Evolutionary conservation across 2,113 vertebrate species (phyloP), one percentile per base, ranked within the genome.

Genomic region (Osmerus mordax): DNA sequence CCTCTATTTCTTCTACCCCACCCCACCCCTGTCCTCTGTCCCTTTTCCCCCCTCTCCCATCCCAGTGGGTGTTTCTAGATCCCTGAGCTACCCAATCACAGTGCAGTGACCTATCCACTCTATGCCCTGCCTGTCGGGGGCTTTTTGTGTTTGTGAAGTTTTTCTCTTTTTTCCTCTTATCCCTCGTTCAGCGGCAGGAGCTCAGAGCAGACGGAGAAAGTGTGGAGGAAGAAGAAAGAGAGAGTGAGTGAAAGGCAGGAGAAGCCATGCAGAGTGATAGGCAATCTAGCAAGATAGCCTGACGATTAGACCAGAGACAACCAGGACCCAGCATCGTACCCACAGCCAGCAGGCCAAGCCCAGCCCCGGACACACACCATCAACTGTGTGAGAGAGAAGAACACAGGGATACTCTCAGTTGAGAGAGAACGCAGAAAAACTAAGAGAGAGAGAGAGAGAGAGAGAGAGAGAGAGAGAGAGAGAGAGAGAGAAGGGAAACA

Each of bases 161-260:
- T 86, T 86, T 85, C 78, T 77, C 72, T 73, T 77, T 71, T 83
- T 54, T 64, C 65, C 76, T 3, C 80, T 81, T 76, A 70, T 67
- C 79, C 83, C 67, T 88, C 77, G 87, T 85, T 87, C 87, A 90
- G 83, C 85, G 84, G 88, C 85, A 90, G 83, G 78, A 92, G 89
- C 86, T 74, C 65, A 76, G 77, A 86, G 81, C 83, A 89, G 85
- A 85, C 78, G 81, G 85, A 87, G 74, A 82, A 78, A 73, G 60
- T 84, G 81, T 80, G 83, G 83, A 71, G 59, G 47, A 72, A 65
- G 68, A 75, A 41, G 51, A 60, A 21, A 21, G 55, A 64, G 60
- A 79, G 81, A 82, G 75, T 70, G 75, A 85, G 82, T 63, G 60
- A 85, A 29, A 78, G 52, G 70, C 67, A 78, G 65, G 77, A 69